phyloP scores from a whole-genome alignment of 2,888 invertebrate genomes.

The Orgyia antiqua region DNA sequence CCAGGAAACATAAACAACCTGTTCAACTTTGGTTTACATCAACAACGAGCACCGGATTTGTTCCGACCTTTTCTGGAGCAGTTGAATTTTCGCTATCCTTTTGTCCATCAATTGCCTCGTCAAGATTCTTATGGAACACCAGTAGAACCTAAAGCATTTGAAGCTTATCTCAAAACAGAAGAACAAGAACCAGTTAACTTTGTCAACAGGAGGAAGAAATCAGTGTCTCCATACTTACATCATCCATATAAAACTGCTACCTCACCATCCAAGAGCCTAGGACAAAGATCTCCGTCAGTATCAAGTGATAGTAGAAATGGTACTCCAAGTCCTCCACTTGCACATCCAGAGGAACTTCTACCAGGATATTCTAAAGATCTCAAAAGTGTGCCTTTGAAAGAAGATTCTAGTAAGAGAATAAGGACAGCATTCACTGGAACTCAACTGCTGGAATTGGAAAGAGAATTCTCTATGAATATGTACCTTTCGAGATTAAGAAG shows the following conservation, averaged over 20 bases:
- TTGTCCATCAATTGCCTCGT: constrained; percentile 61
- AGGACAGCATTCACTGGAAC: constrained; percentile 96
- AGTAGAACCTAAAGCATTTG: constrained; percentile 41
- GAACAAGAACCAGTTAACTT: constrained; percentile 53
- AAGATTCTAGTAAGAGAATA: constrained; percentile 90
- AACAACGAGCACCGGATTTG: constrained; percentile 67
- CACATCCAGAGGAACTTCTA: constrained; percentile 62
- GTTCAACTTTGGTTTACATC: constrained; percentile 81
- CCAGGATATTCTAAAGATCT: constrained; percentile 65
- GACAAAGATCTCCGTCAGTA: constrained; percentile 57
- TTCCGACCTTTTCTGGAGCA: constrained; percentile 70
- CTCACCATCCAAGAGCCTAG: constrained; percentile 63
- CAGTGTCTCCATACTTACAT: constrained; percentile 61
- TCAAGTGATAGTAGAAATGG: constrained; percentile 74
- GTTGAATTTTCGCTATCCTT: constrained; percentile 59
- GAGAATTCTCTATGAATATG: constrained; percentile 94
- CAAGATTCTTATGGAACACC: constrained; percentile 51
- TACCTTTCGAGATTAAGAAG: constrained; percentile 92
- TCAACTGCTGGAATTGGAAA: constrained; percentile 90
- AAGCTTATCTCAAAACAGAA: constrained; percentile 52
- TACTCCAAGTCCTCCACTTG: constrained; percentile 75
- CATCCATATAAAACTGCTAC: constrained; percentile 62
- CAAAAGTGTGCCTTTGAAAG: constrained; percentile 67
- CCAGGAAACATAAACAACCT: constrained; percentile 82
- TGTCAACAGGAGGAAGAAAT: constrained; percentile 56